Evolutionary conservation across 2,113 vertebrate genomes (phyloP).

Genomic region (Lophotis ruficrista): DNA sequence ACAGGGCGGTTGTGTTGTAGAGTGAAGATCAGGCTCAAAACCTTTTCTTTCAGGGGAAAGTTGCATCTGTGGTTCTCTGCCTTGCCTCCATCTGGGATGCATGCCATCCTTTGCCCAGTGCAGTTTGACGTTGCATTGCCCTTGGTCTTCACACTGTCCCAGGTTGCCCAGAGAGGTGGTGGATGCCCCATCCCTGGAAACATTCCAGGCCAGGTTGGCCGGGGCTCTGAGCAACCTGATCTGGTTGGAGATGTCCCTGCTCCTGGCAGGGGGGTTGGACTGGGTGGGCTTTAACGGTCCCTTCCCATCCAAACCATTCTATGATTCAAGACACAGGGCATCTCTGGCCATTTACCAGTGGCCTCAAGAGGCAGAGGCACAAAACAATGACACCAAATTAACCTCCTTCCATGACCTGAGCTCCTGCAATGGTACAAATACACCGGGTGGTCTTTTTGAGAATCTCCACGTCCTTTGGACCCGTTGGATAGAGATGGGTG

Average conservation of each 20-base stretch:
- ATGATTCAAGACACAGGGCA: accelerated
- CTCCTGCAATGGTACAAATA: background rate
- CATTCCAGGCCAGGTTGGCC: too few species aligned
- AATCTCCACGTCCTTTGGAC: background rate
- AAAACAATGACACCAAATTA: background rate
- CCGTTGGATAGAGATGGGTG: background rate
- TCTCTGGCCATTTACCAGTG: background rate
- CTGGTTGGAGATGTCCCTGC: too few species aligned
- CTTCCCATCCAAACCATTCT: too few species aligned
- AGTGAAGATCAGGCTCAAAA: background rate
- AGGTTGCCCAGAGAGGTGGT: too few species aligned
- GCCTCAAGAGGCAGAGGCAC: background rate
- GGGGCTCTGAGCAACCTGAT: too few species aligned
- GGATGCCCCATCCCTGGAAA: too few species aligned
- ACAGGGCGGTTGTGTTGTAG: background rate
- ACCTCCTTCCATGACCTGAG: background rate
- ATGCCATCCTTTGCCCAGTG: background rate
- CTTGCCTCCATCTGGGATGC: background rate
- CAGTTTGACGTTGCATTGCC: background rate
- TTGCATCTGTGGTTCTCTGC: background rate
- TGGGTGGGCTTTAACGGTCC: too few species aligned
- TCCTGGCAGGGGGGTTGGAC: too few species aligned
- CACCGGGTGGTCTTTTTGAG: background rate
- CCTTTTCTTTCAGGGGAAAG: background rate
- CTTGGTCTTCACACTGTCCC: too few species aligned